phyloP scores from a whole-genome alignment of 2,113 vertebrate species.

The Cinclus cinclus region DNA sequence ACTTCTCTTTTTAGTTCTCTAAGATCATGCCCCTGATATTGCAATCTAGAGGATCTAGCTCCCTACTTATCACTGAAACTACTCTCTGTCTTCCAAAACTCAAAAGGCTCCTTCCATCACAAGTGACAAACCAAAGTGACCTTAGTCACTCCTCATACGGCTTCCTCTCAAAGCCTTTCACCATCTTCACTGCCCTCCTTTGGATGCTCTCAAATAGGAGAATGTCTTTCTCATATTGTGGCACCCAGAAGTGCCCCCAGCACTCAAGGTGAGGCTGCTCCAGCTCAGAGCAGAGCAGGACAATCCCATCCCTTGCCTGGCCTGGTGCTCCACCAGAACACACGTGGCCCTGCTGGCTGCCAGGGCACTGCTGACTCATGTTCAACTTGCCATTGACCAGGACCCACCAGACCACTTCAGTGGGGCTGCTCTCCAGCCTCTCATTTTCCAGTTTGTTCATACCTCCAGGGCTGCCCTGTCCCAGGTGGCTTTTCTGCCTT shows the following conservation, averaged over 20 bases:
- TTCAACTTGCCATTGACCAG: rapidly evolving
- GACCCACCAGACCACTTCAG: neutral
- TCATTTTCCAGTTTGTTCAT: neutral
- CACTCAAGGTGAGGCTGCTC: rapidly evolving
- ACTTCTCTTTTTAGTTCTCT: neutral
- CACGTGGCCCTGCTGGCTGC: rapidly evolving
- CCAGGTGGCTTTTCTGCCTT: neutral
- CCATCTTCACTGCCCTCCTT: neutral
- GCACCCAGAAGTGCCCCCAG: neutral
- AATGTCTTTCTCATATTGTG: rapidly evolving
- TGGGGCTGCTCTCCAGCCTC: neutral
- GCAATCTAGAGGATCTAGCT: neutral
- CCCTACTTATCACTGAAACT: neutral
- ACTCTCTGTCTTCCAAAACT: neutral
- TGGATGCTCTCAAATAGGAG: rapidly evolving
- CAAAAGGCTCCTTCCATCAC: neutral
- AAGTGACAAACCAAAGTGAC: neutral
- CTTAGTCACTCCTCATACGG: rapidly evolving
- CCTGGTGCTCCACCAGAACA: neutral
- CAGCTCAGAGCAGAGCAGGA: neutral
- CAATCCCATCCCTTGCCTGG: rapidly evolving
- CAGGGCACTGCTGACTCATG: neutral
- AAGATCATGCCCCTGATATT: neutral
- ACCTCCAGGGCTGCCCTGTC: neutral
- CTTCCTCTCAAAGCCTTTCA: neutral